Evolutionary conservation across 2,888 invertebrate species (phyloP).

Genomic region (Volucella bombylans): DNA sequence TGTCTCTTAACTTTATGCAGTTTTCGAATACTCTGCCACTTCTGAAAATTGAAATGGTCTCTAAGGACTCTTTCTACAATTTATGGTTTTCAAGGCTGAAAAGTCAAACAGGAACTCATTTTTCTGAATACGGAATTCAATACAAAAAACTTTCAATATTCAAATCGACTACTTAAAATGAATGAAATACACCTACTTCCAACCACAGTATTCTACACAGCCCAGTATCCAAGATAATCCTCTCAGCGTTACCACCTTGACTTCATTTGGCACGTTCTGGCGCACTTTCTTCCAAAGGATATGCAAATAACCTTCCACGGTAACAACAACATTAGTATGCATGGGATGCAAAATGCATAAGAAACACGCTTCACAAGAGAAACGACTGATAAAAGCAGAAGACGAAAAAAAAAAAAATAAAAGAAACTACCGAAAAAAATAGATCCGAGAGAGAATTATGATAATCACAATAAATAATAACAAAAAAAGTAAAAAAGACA

Average conservation of each 20-base stretch:
- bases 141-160: slow-evolving; percentile 45
- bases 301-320: slow-evolving; percentile 62
- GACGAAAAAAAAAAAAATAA: slow-evolving; percentile 5
- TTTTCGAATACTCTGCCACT: no score
- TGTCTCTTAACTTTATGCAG: no score
- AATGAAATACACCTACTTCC: slow-evolving; percentile 8
- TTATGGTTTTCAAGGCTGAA: slow-evolving; percentile 35
- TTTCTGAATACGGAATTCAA: slow-evolving; percentile 23
- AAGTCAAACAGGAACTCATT: slow-evolving; percentile 49
- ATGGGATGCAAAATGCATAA: slow-evolving; percentile 60
- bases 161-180: slow-evolving; percentile 48
- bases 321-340: slow-evolving; percentile 69
- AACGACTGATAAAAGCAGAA: neutral
- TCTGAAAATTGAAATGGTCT: no score
- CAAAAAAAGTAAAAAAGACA: slow-evolving; percentile 6
- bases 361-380: slow-evolving; percentile 1
- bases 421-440: slow-evolving; percentile 5
- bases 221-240: slow-evolving; percentile 64
- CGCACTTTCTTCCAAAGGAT: slow-evolving; percentile 45
- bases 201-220: slow-evolving; percentile 35
- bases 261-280: slow-evolving; percentile 56
- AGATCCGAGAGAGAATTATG: slow-evolving; percentile 42
- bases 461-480: slow-evolving; percentile 52
- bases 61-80: slow-evolving; percentile 1
- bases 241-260: slow-evolving; percentile 66